Evolutionary conservation across 2,888 invertebrate species (phyloP).

Genomic region (Melieria omissa): DNA sequence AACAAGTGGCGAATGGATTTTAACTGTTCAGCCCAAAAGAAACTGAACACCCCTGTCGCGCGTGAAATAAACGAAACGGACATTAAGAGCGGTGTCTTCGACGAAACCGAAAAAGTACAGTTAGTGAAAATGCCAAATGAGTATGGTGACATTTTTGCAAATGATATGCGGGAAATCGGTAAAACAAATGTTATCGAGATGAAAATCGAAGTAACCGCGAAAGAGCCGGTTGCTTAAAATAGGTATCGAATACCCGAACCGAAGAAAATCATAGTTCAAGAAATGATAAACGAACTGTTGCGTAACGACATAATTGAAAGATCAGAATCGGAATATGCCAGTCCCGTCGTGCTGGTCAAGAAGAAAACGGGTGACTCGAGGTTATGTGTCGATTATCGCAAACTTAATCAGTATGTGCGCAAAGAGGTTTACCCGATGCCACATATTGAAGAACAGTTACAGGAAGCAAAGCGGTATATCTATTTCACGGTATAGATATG

Average conservation of each 20-base stretch:
- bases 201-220: slow-evolving; percentile 26
- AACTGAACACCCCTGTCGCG: background rate
- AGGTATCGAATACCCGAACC: slow-evolving; percentile 35
- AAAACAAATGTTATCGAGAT: slow-evolving; percentile 27
- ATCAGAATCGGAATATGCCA: slow-evolving; percentile 35
- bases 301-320: slow-evolving; percentile 30
- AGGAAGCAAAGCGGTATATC: slow-evolving; percentile 32
- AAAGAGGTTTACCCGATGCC: slow-evolving; percentile 41
- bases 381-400: slow-evolving; percentile 38
- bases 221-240: slow-evolving; percentile 20
- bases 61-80: slow-evolving; percentile 14
- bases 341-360: slow-evolving; percentile 29
- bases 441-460: slow-evolving; percentile 37
- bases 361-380: slow-evolving; percentile 37
- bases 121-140: slow-evolving; percentile 12
- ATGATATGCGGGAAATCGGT: slow-evolving; percentile 28
- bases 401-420: slow-evolving; percentile 27
- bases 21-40: background rate
- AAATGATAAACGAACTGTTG: slow-evolving; percentile 26
- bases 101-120: background rate
- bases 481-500: slow-evolving; percentile 33
- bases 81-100: slow-evolving; percentile 6
- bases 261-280: slow-evolving; percentile 9
- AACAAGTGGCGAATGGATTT: background rate
- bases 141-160: slow-evolving; percentile 30